Base-by-base conservation (phyloP, 1,140 invertebrate genomes). In the Drosophila erecta region DNA sequence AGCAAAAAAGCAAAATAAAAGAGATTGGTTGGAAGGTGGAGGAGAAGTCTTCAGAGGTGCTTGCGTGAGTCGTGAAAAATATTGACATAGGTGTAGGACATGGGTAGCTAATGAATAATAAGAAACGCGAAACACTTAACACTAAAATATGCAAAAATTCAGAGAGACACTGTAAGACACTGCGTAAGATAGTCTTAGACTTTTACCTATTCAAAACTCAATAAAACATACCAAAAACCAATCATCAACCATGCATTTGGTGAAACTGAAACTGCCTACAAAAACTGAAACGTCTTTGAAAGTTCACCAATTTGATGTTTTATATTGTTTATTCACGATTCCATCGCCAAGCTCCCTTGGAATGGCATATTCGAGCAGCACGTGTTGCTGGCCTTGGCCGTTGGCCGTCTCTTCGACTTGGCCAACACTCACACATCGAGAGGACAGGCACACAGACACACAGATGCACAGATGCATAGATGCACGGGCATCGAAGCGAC, bases 381-480 rank as follows among this genome's bases (percentile, higher is more conserved):
- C 83, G 84, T 86, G 83, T 83, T 79, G 84, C 72, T 86, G 83
- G 83, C 83, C 83, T 86, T 86, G 83, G 83, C 75, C 67, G 33
- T 70, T 64, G 64, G 57, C 64, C 60, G 58, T 73, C 54, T 75
- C 81, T 72, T 66, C 69, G 70, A 65, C 59, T 65, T 67, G 64
- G 59, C 55, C 46, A 44, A 76, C 41, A 77, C 58, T 44, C 40
- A 62, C 8, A 44, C 60, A 67, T 15, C 4, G 24, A 40, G 11
- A 49, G 14, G 37, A 14, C 24, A 5, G 4, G 4, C 24, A 24
- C 24, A 24, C 24, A 24, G 24, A 24, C 24, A 24, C 4, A 24
- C 24, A 44, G 17, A 17, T 1, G 1, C 17, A 17, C 17, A 17
- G 17, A 17, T 17, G 17, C 60, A 58, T 15, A 20, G 6, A 35